Conservation (phyloP, 2,888 invertebrate species). For the Pasiphila rectangulata region DNA sequence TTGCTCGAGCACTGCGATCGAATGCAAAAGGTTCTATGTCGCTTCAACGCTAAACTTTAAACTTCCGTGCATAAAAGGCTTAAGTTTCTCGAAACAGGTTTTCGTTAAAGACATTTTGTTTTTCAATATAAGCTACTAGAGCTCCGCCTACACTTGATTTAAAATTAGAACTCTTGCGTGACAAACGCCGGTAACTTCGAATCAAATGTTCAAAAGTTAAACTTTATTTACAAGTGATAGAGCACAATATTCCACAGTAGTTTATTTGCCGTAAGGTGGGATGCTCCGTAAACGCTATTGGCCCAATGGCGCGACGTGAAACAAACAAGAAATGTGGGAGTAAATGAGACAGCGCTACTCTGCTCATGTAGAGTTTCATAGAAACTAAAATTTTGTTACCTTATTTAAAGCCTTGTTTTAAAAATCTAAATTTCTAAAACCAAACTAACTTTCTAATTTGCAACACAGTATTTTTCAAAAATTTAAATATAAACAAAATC, state of each 20-base stretch:
- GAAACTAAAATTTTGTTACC: constrained; percentile 3
- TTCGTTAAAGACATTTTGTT: constrained; percentile 79
- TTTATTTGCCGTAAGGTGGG: constrained; percentile 77
- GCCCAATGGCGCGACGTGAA: constrained; percentile 75
- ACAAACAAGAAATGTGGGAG: constrained; percentile 76
- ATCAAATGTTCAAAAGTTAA: constrained; percentile 77
- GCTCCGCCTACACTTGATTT: constrained; percentile 81
- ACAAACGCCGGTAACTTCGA: constrained; percentile 78
- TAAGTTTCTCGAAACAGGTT: constrained; percentile 78
- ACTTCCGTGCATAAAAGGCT: constrained; percentile 74
- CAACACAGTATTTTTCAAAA: constrained; percentile 8
- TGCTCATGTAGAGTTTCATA: constrained; percentile 32
- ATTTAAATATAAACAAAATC: constrained; percentile 24
- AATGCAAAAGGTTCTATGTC: constrained; percentile 67
- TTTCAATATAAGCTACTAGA: constrained; percentile 76
- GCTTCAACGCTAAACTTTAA: constrained; percentile 64
- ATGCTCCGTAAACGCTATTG: constrained; percentile 78
- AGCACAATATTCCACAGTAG: constrained; percentile 72
- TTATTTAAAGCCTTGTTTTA: constrained; percentile 4
- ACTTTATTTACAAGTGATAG: constrained; percentile 75
- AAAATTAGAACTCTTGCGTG: constrained; percentile 81
- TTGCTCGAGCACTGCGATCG: constrained; percentile 39
- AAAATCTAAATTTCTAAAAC: constrained; percentile 6
- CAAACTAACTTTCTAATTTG: constrained; percentile 5
- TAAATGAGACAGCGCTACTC: constrained; percentile 65